A percentile compares a stretch with the other conserved stretches of the same genome.
phyloP scores from a whole-genome alignment of 1,140 invertebrate genomes.

The Eumeta japonica region DNA sequence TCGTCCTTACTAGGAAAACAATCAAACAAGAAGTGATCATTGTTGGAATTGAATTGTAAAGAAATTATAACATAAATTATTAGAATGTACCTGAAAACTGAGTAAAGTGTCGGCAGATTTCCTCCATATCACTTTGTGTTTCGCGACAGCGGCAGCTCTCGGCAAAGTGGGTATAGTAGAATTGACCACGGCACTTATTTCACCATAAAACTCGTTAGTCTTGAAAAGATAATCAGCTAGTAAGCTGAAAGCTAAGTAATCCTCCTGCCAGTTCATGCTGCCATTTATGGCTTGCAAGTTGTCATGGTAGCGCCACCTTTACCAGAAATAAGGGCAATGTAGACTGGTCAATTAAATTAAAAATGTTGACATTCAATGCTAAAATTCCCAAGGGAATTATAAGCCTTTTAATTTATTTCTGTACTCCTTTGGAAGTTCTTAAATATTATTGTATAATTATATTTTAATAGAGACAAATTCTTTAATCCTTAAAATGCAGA shows the following conservation, averaged over 20 bases:
- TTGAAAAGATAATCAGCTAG: conserved; percentile 49
- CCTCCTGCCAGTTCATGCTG: conserved; percentile 55
- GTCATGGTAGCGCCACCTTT: conserved; percentile 54
- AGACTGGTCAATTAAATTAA: neutral
- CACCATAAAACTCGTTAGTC: conserved; percentile 48
- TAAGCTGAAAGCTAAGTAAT: conserved; percentile 42
- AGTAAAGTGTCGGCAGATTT: conserved; percentile 47
- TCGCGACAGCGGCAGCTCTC: conserved; percentile 41
- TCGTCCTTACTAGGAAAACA: no score
- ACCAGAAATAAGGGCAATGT: no score
- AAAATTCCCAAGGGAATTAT: no score
- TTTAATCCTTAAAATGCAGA: no score
- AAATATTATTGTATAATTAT: neutral
- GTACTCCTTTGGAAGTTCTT: no score
- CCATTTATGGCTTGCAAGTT: conserved; percentile 50
- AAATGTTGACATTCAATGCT: neutral
- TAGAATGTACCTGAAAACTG: conserved; percentile 42
- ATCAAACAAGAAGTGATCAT: no score
- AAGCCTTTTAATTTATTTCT: no score
- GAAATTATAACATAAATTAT: conserved; percentile 3
- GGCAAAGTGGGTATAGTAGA: conserved; percentile 48
- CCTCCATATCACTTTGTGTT: conserved; percentile 48
- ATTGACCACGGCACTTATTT: conserved; percentile 45
- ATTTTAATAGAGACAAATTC: neutral
- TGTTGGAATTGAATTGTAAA: no score